Conservation (phyloP, 2,797 vertebrate genomes). For the Eleutherodactylus coqui region DNA sequence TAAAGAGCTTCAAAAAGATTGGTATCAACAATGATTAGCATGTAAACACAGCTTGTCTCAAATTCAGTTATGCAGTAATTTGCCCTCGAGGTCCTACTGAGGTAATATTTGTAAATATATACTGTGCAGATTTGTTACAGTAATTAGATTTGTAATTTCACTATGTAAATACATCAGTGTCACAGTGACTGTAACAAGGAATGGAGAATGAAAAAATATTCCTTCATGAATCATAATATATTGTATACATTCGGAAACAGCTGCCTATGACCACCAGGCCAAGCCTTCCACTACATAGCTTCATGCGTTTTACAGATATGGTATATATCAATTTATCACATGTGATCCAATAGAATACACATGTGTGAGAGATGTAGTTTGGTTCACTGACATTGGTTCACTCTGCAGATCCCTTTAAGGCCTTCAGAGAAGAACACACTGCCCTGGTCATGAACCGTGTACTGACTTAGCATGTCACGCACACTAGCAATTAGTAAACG, state of each 20-base stretch:
- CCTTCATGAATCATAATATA: not conserved
- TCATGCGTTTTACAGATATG: not conserved
- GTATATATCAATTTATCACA: not conserved
- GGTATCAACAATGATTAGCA: conserved; percentile 61
- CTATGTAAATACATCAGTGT: conserved; percentile 41
- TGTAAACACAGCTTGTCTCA: conserved; percentile 58
- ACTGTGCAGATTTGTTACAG: conserved; percentile 46
- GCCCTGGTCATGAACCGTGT: no score
- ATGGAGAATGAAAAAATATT: not conserved
- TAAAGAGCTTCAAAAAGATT: conserved; percentile 60
- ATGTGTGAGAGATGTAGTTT: not conserved
- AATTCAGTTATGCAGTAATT: conserved; percentile 60
- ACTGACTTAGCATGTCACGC: no score
- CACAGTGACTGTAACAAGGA: not conserved
- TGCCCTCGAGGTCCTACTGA: conserved; percentile 50
- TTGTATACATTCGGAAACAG: not conserved
- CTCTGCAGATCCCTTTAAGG: no score
- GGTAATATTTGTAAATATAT: conserved; percentile 58
- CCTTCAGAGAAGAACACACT: no score
- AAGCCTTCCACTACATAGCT: not conserved
- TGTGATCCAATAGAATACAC: not conserved
- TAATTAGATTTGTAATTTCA: conserved; percentile 53
- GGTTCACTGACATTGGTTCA: no score
- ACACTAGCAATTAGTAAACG: no score
- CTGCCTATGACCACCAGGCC: not conserved